These are phyloP conservation scores for Plagodis dolabraria DNA, from an alignment of 2,888 invertebrate species.

Conservation along the genomic window DNA sequence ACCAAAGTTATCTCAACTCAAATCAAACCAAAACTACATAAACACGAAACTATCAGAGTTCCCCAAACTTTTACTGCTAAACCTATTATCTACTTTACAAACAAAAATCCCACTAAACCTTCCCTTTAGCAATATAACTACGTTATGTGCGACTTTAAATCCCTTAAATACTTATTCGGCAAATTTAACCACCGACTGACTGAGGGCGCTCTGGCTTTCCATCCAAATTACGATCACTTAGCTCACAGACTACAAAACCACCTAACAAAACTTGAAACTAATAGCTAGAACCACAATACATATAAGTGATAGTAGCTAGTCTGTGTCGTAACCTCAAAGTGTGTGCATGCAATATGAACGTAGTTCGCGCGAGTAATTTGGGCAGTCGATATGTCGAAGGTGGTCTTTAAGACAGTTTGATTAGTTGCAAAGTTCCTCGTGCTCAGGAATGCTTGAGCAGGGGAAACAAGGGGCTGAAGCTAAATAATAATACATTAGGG, in stretches of 20 bases:
- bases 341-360: slow-evolving; percentile 39
- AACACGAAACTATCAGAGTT: slow-evolving; percentile 25
- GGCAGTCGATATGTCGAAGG: slow-evolving; percentile 67
- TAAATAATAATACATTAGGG: slow-evolving; percentile 28
- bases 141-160: slow-evolving; percentile 35
- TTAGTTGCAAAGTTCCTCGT: slow-evolving; percentile 66
- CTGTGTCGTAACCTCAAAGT: slow-evolving; percentile 31
- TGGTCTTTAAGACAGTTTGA: slow-evolving; percentile 75
- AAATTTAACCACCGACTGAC: slow-evolving; percentile 35
- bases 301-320: background rate
- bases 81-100: slow-evolving; percentile 35
- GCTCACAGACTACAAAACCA: slow-evolving; percentile 11
- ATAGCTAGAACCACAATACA: slow-evolving; percentile 30
- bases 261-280: slow-evolving; percentile 2
- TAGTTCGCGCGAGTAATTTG: slow-evolving; percentile 54
- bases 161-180: slow-evolving; percentile 46
- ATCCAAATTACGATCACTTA: slow-evolving; percentile 22
- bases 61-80: slow-evolving; percentile 28
- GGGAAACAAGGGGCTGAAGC: slow-evolving; percentile 22
- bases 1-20: slow-evolving; percentile 4
- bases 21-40: slow-evolving; percentile 13
- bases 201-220: slow-evolving; percentile 27
- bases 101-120: slow-evolving; percentile 42
- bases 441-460: slow-evolving; percentile 39
- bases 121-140: slow-evolving; percentile 30